Percentiles rank a stretch among this genome's conserved stretches.
These are phyloP conservation scores for Malthinus flaveolus DNA, from an alignment of 2,888 invertebrate genomes.

Conservation along the genomic window DNA sequence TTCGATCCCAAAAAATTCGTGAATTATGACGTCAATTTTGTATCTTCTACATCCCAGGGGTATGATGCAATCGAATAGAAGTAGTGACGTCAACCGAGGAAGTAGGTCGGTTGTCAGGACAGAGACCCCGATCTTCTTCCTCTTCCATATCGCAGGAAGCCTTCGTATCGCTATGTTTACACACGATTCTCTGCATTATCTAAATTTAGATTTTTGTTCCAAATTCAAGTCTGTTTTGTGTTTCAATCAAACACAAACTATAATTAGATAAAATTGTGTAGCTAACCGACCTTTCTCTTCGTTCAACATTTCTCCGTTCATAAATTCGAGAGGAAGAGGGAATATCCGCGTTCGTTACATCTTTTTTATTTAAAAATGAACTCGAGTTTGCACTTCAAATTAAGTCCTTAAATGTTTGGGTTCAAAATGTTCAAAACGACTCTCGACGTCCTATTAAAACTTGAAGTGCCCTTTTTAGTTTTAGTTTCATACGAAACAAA, in stretches of 20 bases:
- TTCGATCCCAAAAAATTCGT: not conserved
- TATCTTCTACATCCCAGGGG: slow-evolving; percentile 1
- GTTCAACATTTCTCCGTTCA: too few species aligned
- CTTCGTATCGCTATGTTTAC: slow-evolving; percentile 13
- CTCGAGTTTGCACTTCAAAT: too few species aligned
- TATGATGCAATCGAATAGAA: slow-evolving; percentile 29
- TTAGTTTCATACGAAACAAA: too few species aligned
- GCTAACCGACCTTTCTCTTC: too few species aligned
- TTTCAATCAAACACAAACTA: slow-evolving; percentile 10
- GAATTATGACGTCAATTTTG: slow-evolving; percentile 21
- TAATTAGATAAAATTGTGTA: slow-evolving; percentile 14
- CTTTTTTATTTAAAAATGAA: too few species aligned
- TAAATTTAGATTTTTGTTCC: slow-evolving; percentile 17
- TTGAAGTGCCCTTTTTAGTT: too few species aligned
- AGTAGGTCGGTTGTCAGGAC: slow-evolving; percentile 37
- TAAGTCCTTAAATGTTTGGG: too few species aligned
- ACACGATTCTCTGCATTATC: slow-evolving; percentile 11
- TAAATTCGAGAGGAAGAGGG: too few species aligned
- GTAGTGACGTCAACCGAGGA: slow-evolving; percentile 35
- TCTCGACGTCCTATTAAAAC: too few species aligned
- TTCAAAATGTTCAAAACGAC: too few species aligned
- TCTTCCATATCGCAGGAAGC: slow-evolving; percentile 27
- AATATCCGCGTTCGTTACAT: too few species aligned
- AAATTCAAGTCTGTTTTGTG: slow-evolving; percentile 2
- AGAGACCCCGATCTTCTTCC: slow-evolving; percentile 30